These are phyloP conservation scores for Microcaecilia unicolor DNA, from an alignment of 2,797 vertebrate genomes.

Conservation along the genomic window DNA sequence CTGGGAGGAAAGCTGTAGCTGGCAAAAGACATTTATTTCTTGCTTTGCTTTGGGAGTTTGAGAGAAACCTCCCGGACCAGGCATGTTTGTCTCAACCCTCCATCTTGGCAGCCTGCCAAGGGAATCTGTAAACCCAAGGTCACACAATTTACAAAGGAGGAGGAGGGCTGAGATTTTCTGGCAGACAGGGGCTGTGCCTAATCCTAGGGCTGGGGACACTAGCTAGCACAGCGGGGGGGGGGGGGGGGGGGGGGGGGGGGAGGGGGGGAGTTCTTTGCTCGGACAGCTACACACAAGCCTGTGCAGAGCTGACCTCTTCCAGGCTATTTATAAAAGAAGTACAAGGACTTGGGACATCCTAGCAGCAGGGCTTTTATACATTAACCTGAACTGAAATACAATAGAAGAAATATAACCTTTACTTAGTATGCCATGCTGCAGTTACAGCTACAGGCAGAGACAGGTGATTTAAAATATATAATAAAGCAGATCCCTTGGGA, in stretches of 20 bases:
- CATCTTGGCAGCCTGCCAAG: slow-evolving; percentile 38
- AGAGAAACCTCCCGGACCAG: slow-evolving; percentile 22
- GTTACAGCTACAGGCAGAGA: background rate
- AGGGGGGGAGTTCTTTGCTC: slow-evolving; percentile 9
- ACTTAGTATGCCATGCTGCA: background rate
- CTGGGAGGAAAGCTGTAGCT: no score
- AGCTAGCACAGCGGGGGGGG: no score
- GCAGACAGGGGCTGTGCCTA: slow-evolving; percentile 19
- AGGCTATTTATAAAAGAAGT: slow-evolving; percentile 18
- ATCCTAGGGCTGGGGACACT: background rate
- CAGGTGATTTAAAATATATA: no score
- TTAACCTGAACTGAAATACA: slow-evolving; percentile 47
- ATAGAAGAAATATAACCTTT: background rate
- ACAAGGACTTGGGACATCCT: slow-evolving; percentile 26
- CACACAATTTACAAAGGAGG: slow-evolving; percentile 40
- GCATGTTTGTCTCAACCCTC: slow-evolving; percentile 29
- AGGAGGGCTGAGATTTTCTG: slow-evolving; percentile 32
- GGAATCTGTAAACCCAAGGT: slow-evolving; percentile 52
- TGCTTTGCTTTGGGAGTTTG: slow-evolving; percentile 1
- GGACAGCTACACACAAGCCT: slow-evolving; percentile 23
- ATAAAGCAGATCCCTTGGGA: no score
- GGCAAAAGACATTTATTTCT: background rate
- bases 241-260: slow-evolving; percentile 4
- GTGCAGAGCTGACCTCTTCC: slow-evolving; percentile 13
- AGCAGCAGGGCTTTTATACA: slow-evolving; percentile 30